Conservation (phyloP, 2,888 invertebrate species). For the Glyphotaelius pellucidus region DNA sequence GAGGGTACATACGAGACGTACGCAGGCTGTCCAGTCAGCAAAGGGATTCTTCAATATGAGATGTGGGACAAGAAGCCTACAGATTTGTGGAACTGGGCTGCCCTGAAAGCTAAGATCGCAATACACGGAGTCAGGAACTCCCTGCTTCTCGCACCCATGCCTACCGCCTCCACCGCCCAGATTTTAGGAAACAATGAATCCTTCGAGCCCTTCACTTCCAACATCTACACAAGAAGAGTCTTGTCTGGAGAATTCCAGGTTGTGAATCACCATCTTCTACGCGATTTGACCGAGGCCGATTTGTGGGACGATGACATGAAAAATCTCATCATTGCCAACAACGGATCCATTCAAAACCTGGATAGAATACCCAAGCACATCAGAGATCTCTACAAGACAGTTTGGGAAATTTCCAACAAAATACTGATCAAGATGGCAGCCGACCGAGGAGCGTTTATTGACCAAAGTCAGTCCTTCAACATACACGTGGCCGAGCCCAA, state of each 20-base stretch:
- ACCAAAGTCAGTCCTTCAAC: slow-evolving; percentile 99
- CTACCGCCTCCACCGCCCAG: slow-evolving; percentile 99
- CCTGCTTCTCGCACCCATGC: slow-evolving; percentile 96
- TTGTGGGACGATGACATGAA: slow-evolving; percentile 98
- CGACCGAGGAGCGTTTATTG: slow-evolving; percentile 98
- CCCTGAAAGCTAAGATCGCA: slow-evolving; percentile 89
- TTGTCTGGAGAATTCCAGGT: slow-evolving; percentile 97
- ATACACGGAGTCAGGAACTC: slow-evolving; percentile 96
- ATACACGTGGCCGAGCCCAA: slow-evolving; percentile 97
- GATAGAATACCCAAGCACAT: slow-evolving; percentile 90
- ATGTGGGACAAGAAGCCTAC: slow-evolving; percentile 97
- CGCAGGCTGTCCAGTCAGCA: slow-evolving; percentile 93
- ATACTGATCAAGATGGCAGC: slow-evolving; percentile 97
- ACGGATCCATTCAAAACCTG: slow-evolving; percentile 95
- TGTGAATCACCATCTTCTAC: slow-evolving; percentile 96
- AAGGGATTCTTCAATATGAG: slow-evolving; percentile 97
- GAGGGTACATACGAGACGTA: slow-evolving; percentile 94
- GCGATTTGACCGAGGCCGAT: slow-evolving; percentile 92
- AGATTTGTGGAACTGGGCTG: slow-evolving; percentile 92
- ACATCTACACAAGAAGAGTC: slow-evolving; percentile 96
- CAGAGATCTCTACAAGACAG: slow-evolving; percentile 94
- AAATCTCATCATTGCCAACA: slow-evolving; percentile 92
- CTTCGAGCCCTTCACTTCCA: slow-evolving; percentile 98
- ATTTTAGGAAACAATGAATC: slow-evolving; percentile 99
- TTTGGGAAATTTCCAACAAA: slow-evolving; percentile 98